Conservation (phyloP, 2,797 vertebrate species). For the Phrynocephalus vlangalii region DNA sequence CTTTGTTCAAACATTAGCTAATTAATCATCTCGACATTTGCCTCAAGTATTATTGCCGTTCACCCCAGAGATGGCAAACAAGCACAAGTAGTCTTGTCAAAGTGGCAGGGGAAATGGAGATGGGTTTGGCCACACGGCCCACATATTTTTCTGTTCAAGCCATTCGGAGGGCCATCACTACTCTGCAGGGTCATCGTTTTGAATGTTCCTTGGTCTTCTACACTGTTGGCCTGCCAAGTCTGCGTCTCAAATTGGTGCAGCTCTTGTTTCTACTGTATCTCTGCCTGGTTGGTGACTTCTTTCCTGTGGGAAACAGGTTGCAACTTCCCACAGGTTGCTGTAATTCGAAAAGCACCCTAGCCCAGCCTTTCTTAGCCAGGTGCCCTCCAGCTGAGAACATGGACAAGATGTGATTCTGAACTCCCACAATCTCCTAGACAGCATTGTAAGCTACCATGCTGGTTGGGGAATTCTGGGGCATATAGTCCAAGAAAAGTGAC, state of each 20-base stretch:
- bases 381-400: neutral
- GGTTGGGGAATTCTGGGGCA: no score
- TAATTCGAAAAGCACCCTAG: neutral
- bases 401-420: no score
- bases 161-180: neutral
- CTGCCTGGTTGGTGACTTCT: neutral
- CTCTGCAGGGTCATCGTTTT: neutral
- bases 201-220: neutral
- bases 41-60: slow-evolving; percentile 63
- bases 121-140: slow-evolving; percentile 11
- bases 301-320: neutral
- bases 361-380: neutral
- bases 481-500: no score
- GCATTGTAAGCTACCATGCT: no score
- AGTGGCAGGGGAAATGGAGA: slow-evolving; percentile 46
- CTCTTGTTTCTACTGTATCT: neutral
- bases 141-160: slow-evolving; percentile 25
- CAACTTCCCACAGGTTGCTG: neutral
- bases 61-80: slow-evolving; percentile 60
- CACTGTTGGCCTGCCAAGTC: neutral
- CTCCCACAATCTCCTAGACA: neutral
- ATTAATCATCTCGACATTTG: slow-evolving; percentile 63
- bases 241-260: neutral
- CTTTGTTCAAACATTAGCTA: slow-evolving; percentile 68
- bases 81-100: slow-evolving; percentile 42